These are phyloP conservation scores for Perizoma affinitatum DNA, from an alignment of 2,888 invertebrate species.

Conservation along the genomic window DNA sequence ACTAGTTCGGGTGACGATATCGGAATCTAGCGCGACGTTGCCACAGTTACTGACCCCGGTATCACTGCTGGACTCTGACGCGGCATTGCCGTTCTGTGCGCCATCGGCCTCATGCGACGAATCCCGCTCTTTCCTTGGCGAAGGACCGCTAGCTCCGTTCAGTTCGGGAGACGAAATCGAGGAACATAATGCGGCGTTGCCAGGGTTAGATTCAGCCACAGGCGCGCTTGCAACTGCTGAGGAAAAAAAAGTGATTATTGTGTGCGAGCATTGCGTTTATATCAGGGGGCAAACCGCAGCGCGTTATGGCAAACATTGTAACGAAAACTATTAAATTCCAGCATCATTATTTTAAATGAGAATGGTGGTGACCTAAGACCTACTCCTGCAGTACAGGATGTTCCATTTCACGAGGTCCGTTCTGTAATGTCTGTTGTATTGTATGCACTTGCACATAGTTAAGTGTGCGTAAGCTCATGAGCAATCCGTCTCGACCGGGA, in stretches of 20 bases:
- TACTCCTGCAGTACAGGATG: too few species aligned
- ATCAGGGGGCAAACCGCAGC: too few species aligned
- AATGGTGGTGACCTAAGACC: too few species aligned
- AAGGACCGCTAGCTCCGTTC: conserved; percentile 40
- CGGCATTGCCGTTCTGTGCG: conserved; percentile 40
- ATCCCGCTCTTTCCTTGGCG: conserved; percentile 35
- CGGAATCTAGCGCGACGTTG: background rate
- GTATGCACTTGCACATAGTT: too few species aligned
- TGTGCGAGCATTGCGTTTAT: background rate
- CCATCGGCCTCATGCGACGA: conserved; percentile 30
- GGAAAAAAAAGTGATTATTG: conserved; percentile 3
- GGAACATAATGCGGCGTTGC: conserved; percentile 58
- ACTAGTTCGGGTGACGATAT: background rate
- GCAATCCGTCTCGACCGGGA: too few species aligned
- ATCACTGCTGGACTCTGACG: conserved; percentile 75
- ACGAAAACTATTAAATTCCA: too few species aligned
- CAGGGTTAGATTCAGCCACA: conserved; percentile 49
- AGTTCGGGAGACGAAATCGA: conserved; percentile 81
- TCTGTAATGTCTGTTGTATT: too few species aligned
- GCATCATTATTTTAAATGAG: too few species aligned
- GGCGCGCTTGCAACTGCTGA: conserved; percentile 67
- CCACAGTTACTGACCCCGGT: conserved; percentile 62
- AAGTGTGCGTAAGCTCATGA: too few species aligned
- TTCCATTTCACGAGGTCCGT: too few species aligned
- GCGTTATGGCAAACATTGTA: too few species aligned